A percentile compares a stretch with the other conserved stretches of the same genome.
Evolutionary conservation across 2,888 invertebrate species (phyloP).

Genomic region (Poecilus cupreus): DNA sequence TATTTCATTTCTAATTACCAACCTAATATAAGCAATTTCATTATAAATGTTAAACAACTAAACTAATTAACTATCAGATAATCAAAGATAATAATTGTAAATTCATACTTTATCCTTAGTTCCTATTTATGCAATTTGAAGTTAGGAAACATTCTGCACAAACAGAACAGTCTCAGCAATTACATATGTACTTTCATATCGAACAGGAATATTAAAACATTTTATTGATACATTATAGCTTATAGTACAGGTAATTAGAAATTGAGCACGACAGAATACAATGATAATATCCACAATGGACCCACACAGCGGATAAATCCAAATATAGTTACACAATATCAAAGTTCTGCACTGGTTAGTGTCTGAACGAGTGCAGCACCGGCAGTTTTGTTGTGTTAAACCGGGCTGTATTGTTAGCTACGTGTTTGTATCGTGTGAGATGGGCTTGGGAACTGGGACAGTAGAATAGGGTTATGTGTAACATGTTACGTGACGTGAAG

Average conservation of each 20-base stretch:
- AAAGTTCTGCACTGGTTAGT: conserved; percentile 36
- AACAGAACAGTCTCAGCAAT: not conserved
- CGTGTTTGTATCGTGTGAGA: not conserved
- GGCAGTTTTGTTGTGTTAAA: conserved; percentile 24
- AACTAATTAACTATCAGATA: conserved; percentile 20
- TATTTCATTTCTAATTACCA: too few species aligned
- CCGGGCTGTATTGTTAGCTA: not conserved
- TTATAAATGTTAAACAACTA: not conserved
- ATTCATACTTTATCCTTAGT: not conserved
- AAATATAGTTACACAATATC: conserved; percentile 41
- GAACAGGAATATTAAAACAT: conserved; percentile 48
- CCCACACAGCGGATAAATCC: conserved; percentile 18
- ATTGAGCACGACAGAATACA: conserved; percentile 31
- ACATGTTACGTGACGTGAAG: not conserved
- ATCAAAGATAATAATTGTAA: not conserved
- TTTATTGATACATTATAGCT: conserved; percentile 37
- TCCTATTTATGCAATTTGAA: not conserved
- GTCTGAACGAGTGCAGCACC: not conserved
- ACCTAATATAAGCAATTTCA: not conserved
- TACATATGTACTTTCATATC: conserved; percentile 3
- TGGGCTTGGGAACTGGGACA: not conserved
- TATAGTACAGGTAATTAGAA: conserved; percentile 34
- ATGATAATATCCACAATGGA: conserved; percentile 39
- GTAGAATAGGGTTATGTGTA: not conserved
- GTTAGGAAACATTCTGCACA: not conserved